phyloP scores from a whole-genome alignment of 1,140 invertebrate species.

The Hydropsyche tenuis region DNA sequence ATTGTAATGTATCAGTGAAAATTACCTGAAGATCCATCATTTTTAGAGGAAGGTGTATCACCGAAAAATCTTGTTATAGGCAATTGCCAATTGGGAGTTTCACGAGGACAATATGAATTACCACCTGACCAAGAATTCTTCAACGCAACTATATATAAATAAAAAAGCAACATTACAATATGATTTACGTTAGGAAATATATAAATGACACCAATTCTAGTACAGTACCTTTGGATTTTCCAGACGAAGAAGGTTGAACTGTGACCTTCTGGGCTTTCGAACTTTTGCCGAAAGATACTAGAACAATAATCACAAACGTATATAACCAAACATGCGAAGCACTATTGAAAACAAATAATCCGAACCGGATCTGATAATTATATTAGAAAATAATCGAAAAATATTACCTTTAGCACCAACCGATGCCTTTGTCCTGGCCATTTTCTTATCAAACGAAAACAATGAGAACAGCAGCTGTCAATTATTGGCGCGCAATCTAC shows the following conservation, averaged over 20 bases:
- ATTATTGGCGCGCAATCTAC: neutral
- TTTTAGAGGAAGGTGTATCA: neutral
- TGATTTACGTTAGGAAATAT: too few relatives aligned
- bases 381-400: too few relatives aligned
- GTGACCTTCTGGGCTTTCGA: slow-evolving; percentile 55
- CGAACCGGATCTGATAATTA: too few relatives aligned
- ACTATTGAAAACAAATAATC: too few relatives aligned
- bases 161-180: too few relatives aligned
- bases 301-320: slow-evolving; percentile 45
- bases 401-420: slow-evolving; percentile 58
- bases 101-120: slow-evolving; percentile 61
- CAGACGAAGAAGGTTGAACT: slow-evolving; percentile 43
- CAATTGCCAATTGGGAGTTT: slow-evolving; percentile 63
- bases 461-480: slow-evolving; percentile 14
- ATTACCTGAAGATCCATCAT: slow-evolving; percentile 23
- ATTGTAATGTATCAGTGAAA: neutral
- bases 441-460: slow-evolving; percentile 41
- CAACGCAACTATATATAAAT: neutral
- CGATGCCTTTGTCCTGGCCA: slow-evolving; percentile 59
- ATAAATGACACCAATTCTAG: too few relatives aligned
- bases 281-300: slow-evolving; percentile 56
- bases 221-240: slow-evolving; percentile 43
- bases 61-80: slow-evolving; percentile 62
- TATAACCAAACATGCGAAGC: too few relatives aligned
- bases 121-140: slow-evolving; percentile 53